phyloP scores from a whole-genome alignment of 2,113 vertebrate genomes.

The Gnathonemus echidnorhynchus region DNA sequence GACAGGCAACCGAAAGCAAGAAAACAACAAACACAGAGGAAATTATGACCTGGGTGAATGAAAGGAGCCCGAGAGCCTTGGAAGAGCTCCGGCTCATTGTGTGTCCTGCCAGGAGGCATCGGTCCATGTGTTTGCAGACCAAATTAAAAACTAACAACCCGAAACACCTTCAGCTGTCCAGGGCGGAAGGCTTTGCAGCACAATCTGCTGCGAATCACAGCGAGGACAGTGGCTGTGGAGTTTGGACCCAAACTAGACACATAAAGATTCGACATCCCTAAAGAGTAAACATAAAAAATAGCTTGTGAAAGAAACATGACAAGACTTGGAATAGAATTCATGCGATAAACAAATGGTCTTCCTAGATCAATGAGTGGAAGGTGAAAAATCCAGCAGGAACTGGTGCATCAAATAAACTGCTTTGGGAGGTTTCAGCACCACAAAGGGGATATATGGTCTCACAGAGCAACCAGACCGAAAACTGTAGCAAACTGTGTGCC shows the following conservation, averaged over 20 bases:
- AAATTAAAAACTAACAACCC: constrained; percentile 5
- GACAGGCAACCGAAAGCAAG: constrained; percentile 16
- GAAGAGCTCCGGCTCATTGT: neutral
- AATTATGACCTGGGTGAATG: neutral
- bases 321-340: neutral
- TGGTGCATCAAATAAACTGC: neutral
- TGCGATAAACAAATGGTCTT: neutral
- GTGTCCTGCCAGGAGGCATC: neutral
- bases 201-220: neutral
- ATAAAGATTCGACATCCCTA: neutral
- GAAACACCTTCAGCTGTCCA: neutral
- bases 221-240: neutral
- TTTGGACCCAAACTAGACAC: neutral
- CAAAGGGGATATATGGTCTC: neutral
- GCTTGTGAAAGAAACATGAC: neutral
- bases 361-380: neutral
- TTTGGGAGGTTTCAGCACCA: neutral
- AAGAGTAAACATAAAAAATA: neutral
- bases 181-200: neutral
- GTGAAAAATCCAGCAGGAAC: neutral
- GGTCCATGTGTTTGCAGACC: neutral
- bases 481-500: neutral
- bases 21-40: constrained; percentile 12
- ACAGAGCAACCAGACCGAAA: neutral
- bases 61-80: neutral